Evolutionary conservation across 1,140 invertebrate species (phyloP).

Genomic region (Papilio xuthus): DNA sequence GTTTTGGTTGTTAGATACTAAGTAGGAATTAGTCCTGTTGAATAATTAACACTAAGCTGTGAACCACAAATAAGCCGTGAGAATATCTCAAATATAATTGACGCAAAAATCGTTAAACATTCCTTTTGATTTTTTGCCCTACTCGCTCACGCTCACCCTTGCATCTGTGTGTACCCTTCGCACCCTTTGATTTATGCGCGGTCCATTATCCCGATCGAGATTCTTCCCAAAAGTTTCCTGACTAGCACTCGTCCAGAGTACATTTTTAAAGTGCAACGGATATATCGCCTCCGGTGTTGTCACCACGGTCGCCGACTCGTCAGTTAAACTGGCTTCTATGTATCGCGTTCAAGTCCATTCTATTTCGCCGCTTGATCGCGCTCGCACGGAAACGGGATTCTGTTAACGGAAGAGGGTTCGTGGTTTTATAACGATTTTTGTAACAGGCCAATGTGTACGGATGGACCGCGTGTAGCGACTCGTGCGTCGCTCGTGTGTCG

Average conservation of each 20-base stretch:
- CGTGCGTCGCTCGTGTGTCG: conserved; percentile 67
- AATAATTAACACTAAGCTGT: not conserved
- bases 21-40: not conserved
- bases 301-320: conserved; percentile 53
- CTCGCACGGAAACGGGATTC: conserved; percentile 63
- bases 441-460: conserved; percentile 48
- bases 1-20: not conserved
- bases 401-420: conserved; percentile 63
- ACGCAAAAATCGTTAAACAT: conserved; percentile 52
- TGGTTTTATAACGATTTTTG: conserved; percentile 63
- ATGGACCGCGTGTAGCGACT: conserved; percentile 58
- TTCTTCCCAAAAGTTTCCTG: conserved; percentile 59
- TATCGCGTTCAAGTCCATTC: conserved; percentile 56
- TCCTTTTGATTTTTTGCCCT: conserved; percentile 59
- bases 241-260: conserved; percentile 63
- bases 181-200: conserved; percentile 72
- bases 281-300: conserved; percentile 75
- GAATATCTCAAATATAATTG: conserved; percentile 19
- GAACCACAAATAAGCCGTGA: conserved; percentile 13
- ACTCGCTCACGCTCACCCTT: conserved; percentile 57
- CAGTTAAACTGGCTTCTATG: conserved; percentile 54
- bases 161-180: conserved; percentile 52
- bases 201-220: conserved; percentile 53
- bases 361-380: conserved; percentile 62
- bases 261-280: conserved; percentile 75